Percentiles rank a stretch among this genome's conserved stretches.
Conservation (phyloP, 2,113 vertebrate genomes). For the Albula goreensis region DNA sequence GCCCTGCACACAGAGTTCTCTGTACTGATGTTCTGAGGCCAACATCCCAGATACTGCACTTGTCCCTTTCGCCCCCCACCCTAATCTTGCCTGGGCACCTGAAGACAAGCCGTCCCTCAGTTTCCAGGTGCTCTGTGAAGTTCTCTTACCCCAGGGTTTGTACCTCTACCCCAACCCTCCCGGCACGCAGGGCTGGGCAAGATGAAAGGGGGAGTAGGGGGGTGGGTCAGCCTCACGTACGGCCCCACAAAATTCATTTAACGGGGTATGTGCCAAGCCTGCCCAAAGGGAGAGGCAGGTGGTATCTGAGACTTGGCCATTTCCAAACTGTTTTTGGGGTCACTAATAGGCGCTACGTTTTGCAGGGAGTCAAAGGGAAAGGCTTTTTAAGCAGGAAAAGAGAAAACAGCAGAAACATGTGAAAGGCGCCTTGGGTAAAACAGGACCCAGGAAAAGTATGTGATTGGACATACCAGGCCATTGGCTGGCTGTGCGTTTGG, state of each 20-base stretch:
- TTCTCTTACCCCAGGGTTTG: not conserved
- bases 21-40: constrained; percentile 26
- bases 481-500: too few species aligned
- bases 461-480: not conserved
- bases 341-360: constrained; percentile 23
- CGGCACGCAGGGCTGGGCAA: not conserved
- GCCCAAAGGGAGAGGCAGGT: not conserved
- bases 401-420: not conserved
- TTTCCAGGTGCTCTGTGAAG: constrained; percentile 18
- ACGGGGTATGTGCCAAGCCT: constrained; percentile 6
- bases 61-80: constrained; percentile 6
- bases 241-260: constrained; percentile 22
- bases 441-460: not conserved
- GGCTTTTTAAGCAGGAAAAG: not conserved
- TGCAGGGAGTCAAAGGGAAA: not conserved
- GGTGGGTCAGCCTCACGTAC: not conserved
- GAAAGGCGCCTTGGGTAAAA: not conserved
- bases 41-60: constrained; percentile 24
- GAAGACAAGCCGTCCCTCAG: not conserved
- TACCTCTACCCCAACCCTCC: not conserved
- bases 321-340: constrained; percentile 19
- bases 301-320: not conserved
- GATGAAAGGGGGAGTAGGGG: constrained; percentile 14
- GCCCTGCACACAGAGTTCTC: not conserved
- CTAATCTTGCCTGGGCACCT: constrained; percentile 17